phyloP scores from a whole-genome alignment of 2,797 vertebrate genomes.

The Phalloptychus januarius region DNA sequence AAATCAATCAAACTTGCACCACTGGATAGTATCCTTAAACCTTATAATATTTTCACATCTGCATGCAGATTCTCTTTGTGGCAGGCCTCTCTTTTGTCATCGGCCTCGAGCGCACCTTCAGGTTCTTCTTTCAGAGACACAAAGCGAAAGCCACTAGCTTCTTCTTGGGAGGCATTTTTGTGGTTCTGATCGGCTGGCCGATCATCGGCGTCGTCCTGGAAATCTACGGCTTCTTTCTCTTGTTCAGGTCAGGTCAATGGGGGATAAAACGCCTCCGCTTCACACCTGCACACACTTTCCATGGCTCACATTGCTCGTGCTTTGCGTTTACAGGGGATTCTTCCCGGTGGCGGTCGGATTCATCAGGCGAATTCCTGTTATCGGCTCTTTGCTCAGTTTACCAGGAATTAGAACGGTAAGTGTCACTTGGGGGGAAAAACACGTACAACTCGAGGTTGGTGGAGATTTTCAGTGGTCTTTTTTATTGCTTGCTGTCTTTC shows the following conservation, averaged over 20 bases:
- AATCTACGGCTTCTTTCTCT: conserved; percentile 96
- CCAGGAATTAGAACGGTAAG: conserved; percentile 94
- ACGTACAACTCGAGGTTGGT: background rate
- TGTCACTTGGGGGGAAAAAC: conserved; percentile 34
- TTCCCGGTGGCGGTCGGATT: conserved; percentile 96
- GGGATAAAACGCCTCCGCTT: background rate
- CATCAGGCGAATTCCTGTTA: conserved; percentile 92
- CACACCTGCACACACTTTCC: background rate
- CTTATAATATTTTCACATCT: background rate
- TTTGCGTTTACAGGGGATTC: conserved; percentile 85
- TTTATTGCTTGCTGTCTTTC: conserved; percentile 49
- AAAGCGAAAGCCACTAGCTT: conserved; percentile 96
- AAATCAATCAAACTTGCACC: background rate
- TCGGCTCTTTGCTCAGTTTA: conserved; percentile 93
- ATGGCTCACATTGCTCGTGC: background rate
- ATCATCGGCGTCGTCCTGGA: conserved; percentile 94
- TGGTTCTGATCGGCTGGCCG: conserved; percentile 96
- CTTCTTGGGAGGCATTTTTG: conserved; percentile 93
- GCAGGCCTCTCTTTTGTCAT: conserved; percentile 95
- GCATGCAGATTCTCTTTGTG: conserved; percentile 91
- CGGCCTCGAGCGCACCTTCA: conserved; percentile 94
- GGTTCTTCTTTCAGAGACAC: conserved; percentile 98
- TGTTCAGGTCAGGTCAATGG: conserved; percentile 87
- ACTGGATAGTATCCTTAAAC: background rate
- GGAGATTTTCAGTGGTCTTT: background rate